These are phyloP conservation scores for Cheilosia scutellata DNA, from an alignment of 2,888 invertebrate species.

Conservation along the genomic window DNA sequence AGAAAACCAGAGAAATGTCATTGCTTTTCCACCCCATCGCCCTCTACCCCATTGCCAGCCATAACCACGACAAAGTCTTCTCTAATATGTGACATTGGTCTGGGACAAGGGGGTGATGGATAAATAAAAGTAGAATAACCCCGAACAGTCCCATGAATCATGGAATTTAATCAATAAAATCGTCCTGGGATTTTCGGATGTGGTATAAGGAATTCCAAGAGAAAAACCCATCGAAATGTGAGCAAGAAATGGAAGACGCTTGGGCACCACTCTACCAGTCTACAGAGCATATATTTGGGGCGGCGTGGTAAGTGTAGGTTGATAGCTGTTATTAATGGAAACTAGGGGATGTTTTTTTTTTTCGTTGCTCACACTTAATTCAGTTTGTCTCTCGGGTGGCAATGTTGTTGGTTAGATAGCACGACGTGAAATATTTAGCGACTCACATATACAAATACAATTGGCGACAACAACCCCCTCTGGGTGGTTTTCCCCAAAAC, in stretches of 20 bases:
- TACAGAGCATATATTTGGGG: neutral
- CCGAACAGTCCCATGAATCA: slow-evolving; percentile 68
- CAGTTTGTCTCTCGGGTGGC: slow-evolving; percentile 13
- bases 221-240: slow-evolving; percentile 55
- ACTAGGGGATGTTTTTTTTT: slow-evolving; percentile 42
- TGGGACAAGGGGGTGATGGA: neutral
- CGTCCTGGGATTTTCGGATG: slow-evolving; percentile 67
- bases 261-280: neutral
- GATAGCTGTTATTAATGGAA: slow-evolving; percentile 54
- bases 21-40: neutral
- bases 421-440: slow-evolving; percentile 54
- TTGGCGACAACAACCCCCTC: neutral
- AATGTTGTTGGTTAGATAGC: slow-evolving; percentile 28
- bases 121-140: slow-evolving; percentile 45
- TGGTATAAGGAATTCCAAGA: slow-evolving; percentile 52
- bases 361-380: slow-evolving; percentile 33
- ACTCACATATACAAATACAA: slow-evolving; percentile 13
- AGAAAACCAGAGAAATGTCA: slow-evolving; percentile 14
- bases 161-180: slow-evolving; percentile 75
- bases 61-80: slow-evolving; percentile 27
- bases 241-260: slow-evolving; percentile 36
- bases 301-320: slow-evolving; percentile 27
- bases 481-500: slow-evolving; percentile 17
- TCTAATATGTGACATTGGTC: neutral
- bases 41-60: neutral